Conservation (phyloP, 2,113 vertebrate genomes). For the Odontophorus gujanensis region DNA sequence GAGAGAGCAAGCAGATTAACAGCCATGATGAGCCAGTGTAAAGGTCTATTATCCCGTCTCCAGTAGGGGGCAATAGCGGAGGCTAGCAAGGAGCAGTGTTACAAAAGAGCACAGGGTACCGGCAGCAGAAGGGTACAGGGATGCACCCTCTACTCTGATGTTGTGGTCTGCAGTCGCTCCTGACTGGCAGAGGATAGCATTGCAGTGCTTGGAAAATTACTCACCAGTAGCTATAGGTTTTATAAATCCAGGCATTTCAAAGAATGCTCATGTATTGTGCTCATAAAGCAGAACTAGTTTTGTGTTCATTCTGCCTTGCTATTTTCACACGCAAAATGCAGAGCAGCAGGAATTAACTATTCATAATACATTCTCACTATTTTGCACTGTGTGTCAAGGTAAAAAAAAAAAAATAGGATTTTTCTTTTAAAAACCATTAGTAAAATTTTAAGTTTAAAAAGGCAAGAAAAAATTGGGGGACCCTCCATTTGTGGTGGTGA, state of each 20-base stretch:
- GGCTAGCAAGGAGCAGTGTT: neutral
- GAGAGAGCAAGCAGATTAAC: neutral
- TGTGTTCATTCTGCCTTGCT: neutral
- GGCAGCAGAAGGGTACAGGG: fast-evolving
- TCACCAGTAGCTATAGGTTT: neutral
- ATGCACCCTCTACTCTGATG: neutral
- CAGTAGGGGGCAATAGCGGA: neutral
- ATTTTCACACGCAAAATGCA: neutral
- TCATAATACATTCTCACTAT: neutral
- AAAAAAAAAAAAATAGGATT: neutral
- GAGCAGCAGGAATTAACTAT: neutral
- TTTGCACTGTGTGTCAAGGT: neutral
- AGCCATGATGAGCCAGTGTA: neutral
- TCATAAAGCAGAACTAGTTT: neutral
- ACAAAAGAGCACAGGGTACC: neutral
- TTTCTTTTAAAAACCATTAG: neutral
- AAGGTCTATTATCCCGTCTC: neutral
- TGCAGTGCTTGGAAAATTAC: neutral
- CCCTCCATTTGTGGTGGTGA: neutral
- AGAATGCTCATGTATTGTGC: neutral
- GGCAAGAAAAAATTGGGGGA: neutral
- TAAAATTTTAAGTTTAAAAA: neutral
- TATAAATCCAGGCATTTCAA: neutral
- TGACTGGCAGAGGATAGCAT: neutral
- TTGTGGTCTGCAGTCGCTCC: neutral